These are phyloP conservation scores for Morpho achilles DNA, from an alignment of 2,888 invertebrate species.

Conservation along the genomic window DNA sequence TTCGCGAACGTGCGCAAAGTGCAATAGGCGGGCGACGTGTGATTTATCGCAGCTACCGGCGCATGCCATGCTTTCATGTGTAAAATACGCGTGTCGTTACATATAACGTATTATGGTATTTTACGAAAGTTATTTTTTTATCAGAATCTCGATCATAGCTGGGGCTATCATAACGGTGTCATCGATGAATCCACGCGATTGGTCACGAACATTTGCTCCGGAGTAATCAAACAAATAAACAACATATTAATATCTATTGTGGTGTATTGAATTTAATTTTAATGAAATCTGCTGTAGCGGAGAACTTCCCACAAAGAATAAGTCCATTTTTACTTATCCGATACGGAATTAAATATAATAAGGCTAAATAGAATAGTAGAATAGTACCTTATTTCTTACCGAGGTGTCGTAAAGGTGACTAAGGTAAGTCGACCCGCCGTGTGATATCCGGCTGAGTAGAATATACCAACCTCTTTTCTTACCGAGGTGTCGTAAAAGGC, in stretches of 20 bases:
- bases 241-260: background rate
- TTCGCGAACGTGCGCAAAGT: conserved; percentile 34
- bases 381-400: too few species aligned
- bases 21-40: conserved; percentile 36
- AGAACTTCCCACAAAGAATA: too few species aligned
- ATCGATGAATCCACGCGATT: conserved; percentile 17
- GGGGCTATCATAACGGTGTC: conserved; percentile 37
- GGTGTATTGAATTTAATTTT: too few species aligned
- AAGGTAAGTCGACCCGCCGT: too few species aligned
- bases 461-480: too few species aligned
- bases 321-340: too few species aligned
- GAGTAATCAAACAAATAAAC: background rate
- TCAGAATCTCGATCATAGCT: conserved; percentile 31
- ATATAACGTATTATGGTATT: conserved; percentile 49
- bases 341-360: too few species aligned
- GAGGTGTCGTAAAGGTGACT: too few species aligned
- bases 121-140: conserved; percentile 47
- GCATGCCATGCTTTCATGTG: conserved; percentile 21
- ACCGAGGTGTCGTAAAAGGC: too few species aligned
- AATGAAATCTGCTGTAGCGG: too few species aligned
- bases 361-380: too few species aligned
- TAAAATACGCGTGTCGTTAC: conserved; percentile 37
- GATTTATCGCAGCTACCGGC: conserved; percentile 25
- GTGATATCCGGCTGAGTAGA: too few species aligned
- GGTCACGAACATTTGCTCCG: conserved; percentile 12